Evolutionary conservation across 2,888 invertebrate species (phyloP).

Genomic region (Subacronicta megacephala): DNA sequence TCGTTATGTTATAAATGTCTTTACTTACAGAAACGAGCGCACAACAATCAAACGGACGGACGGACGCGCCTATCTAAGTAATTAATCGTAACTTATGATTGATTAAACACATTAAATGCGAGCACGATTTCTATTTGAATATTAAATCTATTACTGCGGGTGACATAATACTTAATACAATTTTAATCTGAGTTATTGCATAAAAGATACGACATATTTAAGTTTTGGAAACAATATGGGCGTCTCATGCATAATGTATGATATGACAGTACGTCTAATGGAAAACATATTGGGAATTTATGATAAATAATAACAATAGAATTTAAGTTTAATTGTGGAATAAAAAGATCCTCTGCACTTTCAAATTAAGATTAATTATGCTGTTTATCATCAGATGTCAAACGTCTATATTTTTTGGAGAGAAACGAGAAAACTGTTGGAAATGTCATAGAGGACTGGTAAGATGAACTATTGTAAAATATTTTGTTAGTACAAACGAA

Average conservation of each 20-base stretch:
- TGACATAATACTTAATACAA: constrained; percentile 87
- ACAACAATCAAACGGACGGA: constrained; percentile 76
- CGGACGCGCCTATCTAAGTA: constrained; percentile 84
- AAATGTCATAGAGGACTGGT: constrained; percentile 55
- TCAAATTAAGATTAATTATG: constrained; percentile 45
- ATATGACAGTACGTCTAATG: constrained; percentile 72
- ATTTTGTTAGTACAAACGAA: constrained; percentile 79
- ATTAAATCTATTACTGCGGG: constrained; percentile 84
- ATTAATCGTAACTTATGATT: constrained; percentile 89
- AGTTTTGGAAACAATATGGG: constrained; percentile 85
- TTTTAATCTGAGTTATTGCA: constrained; percentile 86
- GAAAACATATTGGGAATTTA: constrained; percentile 79
- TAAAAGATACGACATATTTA: constrained; percentile 78
- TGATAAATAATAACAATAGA: constrained; percentile 78
- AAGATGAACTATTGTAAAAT: constrained; percentile 68
- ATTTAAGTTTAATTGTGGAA: constrained; percentile 71
- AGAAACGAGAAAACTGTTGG: constrained; percentile 22
- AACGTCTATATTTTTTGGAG: constrained; percentile 20
- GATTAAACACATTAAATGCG: constrained; percentile 87
- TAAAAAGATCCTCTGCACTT: constrained; percentile 46
- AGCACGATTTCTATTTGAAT: constrained; percentile 88
- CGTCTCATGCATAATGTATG: constrained; percentile 81
- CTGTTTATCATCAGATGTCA: constrained; percentile 31
- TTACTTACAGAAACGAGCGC: constrained; percentile 71
- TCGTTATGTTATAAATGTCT: constrained; percentile 78